A percentile compares a stretch with the other conserved stretches of the same genome.
phyloP scores from a whole-genome alignment of 2,113 vertebrate genomes.

The Macrotus californicus region DNA sequence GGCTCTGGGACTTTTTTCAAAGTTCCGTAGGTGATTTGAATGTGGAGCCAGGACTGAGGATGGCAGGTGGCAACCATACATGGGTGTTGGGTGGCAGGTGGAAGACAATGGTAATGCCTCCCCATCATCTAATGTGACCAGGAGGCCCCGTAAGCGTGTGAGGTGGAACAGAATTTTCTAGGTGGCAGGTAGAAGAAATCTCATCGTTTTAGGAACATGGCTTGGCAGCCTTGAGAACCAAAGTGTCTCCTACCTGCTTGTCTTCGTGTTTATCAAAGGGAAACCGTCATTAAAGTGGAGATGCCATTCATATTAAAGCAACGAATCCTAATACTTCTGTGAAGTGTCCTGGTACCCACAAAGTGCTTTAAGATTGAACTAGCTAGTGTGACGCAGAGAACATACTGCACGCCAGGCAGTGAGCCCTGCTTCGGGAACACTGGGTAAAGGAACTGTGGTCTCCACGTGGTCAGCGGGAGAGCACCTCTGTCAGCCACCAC shows the following conservation, averaged over 20 bases:
- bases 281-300: not conserved
- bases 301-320: not conserved
- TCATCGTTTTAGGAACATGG: not conserved
- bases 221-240: not conserved
- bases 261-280: not conserved
- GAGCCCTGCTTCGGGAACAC: not conserved
- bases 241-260: not conserved
- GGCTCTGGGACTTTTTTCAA: not conserved
- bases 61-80: not conserved
- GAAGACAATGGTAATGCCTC: not conserved
- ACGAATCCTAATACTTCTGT: not conserved
- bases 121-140: not conserved
- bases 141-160: not conserved
- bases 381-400: not conserved
- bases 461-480: not conserved
- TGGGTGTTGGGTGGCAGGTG: not conserved
- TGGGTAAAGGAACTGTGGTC: not conserved
- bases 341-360: not conserved
- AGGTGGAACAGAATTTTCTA: not conserved
- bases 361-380: not conserved
- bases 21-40: not conserved
- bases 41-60: not conserved
- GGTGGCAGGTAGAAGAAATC: fast-evolving
- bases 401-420: fast-evolving
- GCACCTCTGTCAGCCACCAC: not conserved